These are phyloP conservation scores for Lophura nycthemera DNA, from an alignment of 2,113 vertebrate genomes.

Conservation along the genomic window DNA sequence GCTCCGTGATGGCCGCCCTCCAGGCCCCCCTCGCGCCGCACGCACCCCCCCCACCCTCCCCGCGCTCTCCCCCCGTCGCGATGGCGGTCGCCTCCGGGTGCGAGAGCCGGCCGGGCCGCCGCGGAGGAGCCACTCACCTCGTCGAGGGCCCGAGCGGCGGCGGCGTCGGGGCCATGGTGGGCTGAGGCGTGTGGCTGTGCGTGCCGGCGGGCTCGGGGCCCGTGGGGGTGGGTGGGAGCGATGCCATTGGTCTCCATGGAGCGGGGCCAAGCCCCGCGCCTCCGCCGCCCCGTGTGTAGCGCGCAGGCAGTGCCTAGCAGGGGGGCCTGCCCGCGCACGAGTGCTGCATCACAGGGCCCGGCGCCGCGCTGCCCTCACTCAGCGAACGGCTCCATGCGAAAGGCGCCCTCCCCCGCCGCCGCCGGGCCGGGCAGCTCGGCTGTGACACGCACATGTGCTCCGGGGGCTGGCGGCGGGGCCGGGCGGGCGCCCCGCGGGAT, in stretches of 20 bases:
- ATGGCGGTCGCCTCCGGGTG: neutral
- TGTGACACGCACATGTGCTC: conserved; percentile 59
- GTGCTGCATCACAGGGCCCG: neutral
- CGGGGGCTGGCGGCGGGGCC: conserved; percentile 58
- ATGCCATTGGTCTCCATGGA: conserved; percentile 64
- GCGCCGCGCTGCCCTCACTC: neutral
- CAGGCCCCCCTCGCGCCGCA: too few species aligned
- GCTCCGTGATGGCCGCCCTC: too few species aligned
- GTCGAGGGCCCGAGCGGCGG: neutral
- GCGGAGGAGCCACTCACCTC: conserved; percentile 14
- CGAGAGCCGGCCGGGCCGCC: neutral
- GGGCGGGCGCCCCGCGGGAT: neutral
- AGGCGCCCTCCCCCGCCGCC: conserved; percentile 57
- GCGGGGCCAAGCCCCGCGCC: conserved; percentile 50
- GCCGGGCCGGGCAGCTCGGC: conserved; percentile 1
- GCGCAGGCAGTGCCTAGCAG: conserved; percentile 33
- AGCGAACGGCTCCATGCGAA: conserved; percentile 41
- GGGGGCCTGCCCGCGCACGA: conserved; percentile 2
- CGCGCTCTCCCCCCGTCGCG: too few species aligned
- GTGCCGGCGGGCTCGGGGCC: conserved; percentile 24
- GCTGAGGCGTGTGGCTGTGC: conserved; percentile 18
- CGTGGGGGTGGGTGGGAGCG: conserved; percentile 23
- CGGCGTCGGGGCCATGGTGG: conserved; percentile 35
- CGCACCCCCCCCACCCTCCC: too few species aligned
- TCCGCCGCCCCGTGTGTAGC: neutral